Evolutionary conservation across 2,888 invertebrate genomes (phyloP).

Genomic region (Amitus sp.): DNA sequence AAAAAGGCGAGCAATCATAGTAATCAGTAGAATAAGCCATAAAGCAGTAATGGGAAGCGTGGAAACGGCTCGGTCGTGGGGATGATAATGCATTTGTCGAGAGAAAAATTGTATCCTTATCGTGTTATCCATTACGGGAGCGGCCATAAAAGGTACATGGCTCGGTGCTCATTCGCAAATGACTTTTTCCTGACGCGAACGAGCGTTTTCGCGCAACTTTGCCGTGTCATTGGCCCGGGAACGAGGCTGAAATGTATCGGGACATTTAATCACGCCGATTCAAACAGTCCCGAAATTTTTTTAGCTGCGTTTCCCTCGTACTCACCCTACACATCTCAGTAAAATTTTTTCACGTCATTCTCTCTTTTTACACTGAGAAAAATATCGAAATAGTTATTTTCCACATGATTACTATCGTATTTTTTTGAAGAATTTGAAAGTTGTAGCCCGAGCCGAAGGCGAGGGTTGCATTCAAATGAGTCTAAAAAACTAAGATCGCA

Average conservation of each 20-base stretch:
- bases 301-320: too few relatives aligned
- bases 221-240: conserved; percentile 20
- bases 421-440: too few relatives aligned
- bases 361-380: too few relatives aligned
- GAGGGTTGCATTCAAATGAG: too few relatives aligned
- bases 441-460: too few relatives aligned
- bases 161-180: conserved; percentile 24
- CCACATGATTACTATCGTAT: too few relatives aligned
- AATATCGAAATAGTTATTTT: too few relatives aligned
- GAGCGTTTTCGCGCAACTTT: conserved; percentile 11
- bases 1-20: neutral
- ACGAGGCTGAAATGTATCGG: conserved; percentile 9
- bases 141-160: conserved; percentile 23
- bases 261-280: conserved; percentile 24
- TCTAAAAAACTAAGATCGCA: too few relatives aligned
- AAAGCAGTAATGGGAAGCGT: conserved; percentile 1
- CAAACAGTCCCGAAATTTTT: conserved; percentile 22
- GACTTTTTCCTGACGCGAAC: conserved; percentile 11
- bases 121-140: conserved; percentile 12
- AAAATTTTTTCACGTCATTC: too few relatives aligned
- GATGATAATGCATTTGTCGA: conserved; percentile 4
- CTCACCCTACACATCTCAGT: too few relatives aligned
- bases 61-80: neutral
- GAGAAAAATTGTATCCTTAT: conserved; percentile 20
- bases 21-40: conserved; percentile 1